phyloP scores from a whole-genome alignment of 30 jellyfish, hydroid and myxozoan species.

The Turritopsis dohrnii region DNA sequence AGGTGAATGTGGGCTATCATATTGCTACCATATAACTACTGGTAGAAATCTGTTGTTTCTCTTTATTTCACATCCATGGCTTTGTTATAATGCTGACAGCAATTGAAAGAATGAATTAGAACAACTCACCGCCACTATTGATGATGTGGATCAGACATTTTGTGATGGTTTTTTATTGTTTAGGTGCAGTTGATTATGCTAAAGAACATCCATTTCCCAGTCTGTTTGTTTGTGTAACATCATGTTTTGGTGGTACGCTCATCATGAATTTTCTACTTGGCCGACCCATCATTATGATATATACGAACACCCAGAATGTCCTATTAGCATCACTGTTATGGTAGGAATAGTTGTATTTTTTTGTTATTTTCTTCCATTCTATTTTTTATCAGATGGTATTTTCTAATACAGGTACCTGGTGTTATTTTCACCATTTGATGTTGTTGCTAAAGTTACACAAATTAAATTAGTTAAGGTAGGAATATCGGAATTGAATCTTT shows the following conservation, averaged over 20 bases:
- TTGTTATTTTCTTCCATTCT: background rate
- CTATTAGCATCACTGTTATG: conserved; percentile 43
- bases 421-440: conserved; percentile 61
- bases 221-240: conserved; percentile 67
- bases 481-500: background rate
- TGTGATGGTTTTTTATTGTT: background rate
- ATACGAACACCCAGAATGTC: conserved; percentile 31
- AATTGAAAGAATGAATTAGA: too few relatives aligned
- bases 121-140: too few relatives aligned
- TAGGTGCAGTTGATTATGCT: conserved; percentile 62
- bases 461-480: conserved; percentile 47
- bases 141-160: too few relatives aligned
- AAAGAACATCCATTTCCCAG: conserved; percentile 64
- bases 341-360: conserved; percentile 24
- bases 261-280: conserved; percentile 54
- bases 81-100: too few relatives aligned
- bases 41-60: too few relatives aligned
- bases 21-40: too few relatives aligned
- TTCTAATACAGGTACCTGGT: conserved; percentile 54
- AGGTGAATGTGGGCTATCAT: too few relatives aligned
- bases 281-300: conserved; percentile 44
- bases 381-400: background rate
- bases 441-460: conserved; percentile 30
- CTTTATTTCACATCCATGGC: too few relatives aligned
- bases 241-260: conserved; percentile 77